These are phyloP conservation scores for Philotrypesis tridentata DNA, from an alignment of 1,140 invertebrate species.

Conservation along the genomic window DNA sequence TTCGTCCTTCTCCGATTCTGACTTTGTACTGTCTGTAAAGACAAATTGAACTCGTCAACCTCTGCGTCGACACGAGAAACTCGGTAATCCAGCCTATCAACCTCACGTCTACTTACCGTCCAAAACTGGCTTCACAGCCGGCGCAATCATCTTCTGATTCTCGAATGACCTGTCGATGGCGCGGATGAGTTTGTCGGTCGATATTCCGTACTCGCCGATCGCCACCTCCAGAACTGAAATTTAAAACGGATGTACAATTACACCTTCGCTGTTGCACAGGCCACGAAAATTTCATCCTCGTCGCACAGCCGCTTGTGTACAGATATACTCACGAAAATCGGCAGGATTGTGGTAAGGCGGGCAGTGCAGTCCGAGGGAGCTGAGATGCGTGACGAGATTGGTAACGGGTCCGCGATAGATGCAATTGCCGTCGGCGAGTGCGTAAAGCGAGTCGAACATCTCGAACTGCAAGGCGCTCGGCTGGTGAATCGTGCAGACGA, in stretches of 20 bases:
- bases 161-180: conserved; percentile 75
- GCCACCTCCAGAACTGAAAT: conserved; percentile 86
- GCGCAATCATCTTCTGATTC: conserved; percentile 61
- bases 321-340: conserved; percentile 85
- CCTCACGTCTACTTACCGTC: conserved; percentile 6
- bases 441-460: conserved; percentile 96
- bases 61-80: neutral
- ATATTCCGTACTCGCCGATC: conserved; percentile 81
- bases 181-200: conserved; percentile 77
- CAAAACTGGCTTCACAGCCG: conserved; percentile 53
- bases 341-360: conserved; percentile 97
- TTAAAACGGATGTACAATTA: conserved; percentile 54
- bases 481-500: conserved; percentile 97
- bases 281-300: too few species aligned
- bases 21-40: neutral
- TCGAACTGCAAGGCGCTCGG: conserved; percentile 95
- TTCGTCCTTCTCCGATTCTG: conserved; percentile 47
- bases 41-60: neutral
- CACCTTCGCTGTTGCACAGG: too few species aligned
- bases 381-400: conserved; percentile 88
- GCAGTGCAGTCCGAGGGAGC: conserved; percentile 85
- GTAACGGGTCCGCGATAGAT: conserved; percentile 88
- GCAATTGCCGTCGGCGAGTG: conserved; percentile 90
- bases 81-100: too few species aligned
- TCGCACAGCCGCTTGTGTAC: too few species aligned